These are phyloP conservation scores for Sebastes hubbsi DNA, from an alignment of 2,797 vertebrate genomes.

Conservation along the genomic window DNA sequence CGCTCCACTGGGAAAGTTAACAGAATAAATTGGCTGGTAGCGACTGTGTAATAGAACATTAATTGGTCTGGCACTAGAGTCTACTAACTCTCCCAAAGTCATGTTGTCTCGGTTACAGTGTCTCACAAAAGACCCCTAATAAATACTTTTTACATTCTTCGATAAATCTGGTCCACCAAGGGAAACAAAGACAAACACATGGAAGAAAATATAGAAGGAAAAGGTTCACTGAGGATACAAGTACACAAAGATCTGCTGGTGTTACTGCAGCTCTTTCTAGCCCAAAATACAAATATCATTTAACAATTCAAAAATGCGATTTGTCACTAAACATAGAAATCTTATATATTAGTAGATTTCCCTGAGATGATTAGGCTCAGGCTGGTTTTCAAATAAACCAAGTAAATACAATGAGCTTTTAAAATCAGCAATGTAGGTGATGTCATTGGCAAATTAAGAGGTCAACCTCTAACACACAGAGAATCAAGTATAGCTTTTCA, in stretches of 20 bases:
- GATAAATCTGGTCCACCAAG: conserved; percentile 43
- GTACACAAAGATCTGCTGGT: conserved; percentile 1
- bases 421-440: conserved; percentile 28
- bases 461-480: conserved; percentile 15
- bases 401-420: conserved; percentile 24
- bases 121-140: conserved; percentile 38
- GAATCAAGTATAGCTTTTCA: conserved; percentile 44
- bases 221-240: neutral
- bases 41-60: conserved; percentile 19
- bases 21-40: conserved; percentile 23
- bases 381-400: conserved; percentile 38
- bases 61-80: conserved; percentile 40
- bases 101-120: conserved; percentile 6
- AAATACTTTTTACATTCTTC: conserved; percentile 61
- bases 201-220: neutral
- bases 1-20: neutral
- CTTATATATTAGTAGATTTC: conserved; percentile 35
- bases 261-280: conserved; percentile 6
- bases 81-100: conserved; percentile 14
- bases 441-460: conserved; percentile 53
- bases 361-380: conserved; percentile 62
- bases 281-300: conserved; percentile 2
- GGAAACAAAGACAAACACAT: conserved; percentile 17
- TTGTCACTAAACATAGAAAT: conserved; percentile 30
- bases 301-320: conserved; percentile 8